Conservation (phyloP, 1,140 invertebrate genomes). For the Drosophila varians region DNA sequence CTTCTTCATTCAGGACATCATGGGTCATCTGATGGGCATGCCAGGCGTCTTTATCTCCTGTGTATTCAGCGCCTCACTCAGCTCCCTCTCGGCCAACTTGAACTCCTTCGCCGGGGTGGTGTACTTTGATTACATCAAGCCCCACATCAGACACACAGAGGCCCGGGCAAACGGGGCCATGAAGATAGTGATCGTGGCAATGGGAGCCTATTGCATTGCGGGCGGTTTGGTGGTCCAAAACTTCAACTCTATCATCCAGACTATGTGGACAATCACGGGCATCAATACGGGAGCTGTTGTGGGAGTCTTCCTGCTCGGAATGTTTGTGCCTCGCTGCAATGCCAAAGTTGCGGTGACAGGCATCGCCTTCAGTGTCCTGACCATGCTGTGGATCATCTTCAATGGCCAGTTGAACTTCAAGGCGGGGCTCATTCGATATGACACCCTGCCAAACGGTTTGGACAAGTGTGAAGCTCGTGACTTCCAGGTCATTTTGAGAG, state of each 20-base stretch:
- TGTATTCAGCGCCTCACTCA: conserved; percentile 88
- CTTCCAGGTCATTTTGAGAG: conserved; percentile 48
- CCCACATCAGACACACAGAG: conserved; percentile 84
- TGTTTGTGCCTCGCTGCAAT: conserved; percentile 89
- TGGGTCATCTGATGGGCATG: conserved; percentile 85
- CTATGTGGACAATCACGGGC: conserved; percentile 86
- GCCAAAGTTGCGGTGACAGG: conserved; percentile 88
- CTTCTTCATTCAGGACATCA: conserved; percentile 87
- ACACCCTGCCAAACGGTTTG: conserved; percentile 84
- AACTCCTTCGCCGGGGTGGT: conserved; percentile 91
- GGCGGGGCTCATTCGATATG: conserved; percentile 85
- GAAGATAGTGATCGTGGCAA: conserved; percentile 86
- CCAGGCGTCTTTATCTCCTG: conserved; percentile 89
- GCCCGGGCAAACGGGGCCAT: conserved; percentile 86
- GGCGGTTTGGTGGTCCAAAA: conserved; percentile 87
- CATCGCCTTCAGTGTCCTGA: conserved; percentile 86
- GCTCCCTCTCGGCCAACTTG: conserved; percentile 89
- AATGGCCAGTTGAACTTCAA: conserved; percentile 89
- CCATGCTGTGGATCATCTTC: conserved; percentile 91
- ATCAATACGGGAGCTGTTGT: conserved; percentile 89
- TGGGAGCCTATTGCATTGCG: conserved; percentile 85
- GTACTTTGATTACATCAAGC: conserved; percentile 90
- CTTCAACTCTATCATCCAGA: conserved; percentile 87
- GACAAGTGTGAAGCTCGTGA: conserved; percentile 85
- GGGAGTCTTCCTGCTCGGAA: conserved; percentile 89